phyloP scores from a whole-genome alignment of 64 coral and sea anemone genomes.

The Actinia equina region DNA sequence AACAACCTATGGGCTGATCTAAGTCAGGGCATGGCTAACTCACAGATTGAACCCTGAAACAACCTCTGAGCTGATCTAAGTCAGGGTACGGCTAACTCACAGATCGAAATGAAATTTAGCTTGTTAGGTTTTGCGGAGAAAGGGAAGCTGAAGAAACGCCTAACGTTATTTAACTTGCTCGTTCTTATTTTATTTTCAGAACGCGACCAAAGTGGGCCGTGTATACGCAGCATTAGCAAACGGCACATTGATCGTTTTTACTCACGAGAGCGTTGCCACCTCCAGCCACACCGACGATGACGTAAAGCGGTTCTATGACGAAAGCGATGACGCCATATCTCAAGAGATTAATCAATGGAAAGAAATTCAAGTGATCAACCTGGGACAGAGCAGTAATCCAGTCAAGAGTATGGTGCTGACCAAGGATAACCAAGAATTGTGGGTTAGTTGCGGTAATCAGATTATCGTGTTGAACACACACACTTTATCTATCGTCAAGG shows the following conservation, averaged over 20 bases:
- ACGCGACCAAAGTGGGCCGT: slow-evolving; percentile 10
- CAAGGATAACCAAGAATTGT: slow-evolving; percentile 39
- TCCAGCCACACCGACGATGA: slow-evolving; percentile 42
- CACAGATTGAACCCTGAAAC: no score
- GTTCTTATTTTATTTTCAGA: slow-evolving; percentile 5
- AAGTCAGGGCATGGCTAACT: no score
- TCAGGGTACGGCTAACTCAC: no score
- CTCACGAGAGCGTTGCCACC: background rate
- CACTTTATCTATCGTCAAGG: slow-evolving; percentile 34
- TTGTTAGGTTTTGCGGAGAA: no score
- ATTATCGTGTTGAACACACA: slow-evolving; percentile 45
- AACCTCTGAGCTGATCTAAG: no score
- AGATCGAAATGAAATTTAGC: no score
- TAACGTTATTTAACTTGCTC: no score
- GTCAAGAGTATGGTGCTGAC: slow-evolving; percentile 57
- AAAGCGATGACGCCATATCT: slow-evolving; percentile 50
- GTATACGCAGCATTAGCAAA: slow-evolving; percentile 87
- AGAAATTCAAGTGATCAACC: slow-evolving; percentile 47
- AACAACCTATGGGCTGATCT: no score
- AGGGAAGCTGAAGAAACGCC: no score
- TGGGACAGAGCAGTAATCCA: slow-evolving; percentile 43
- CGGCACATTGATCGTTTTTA: slow-evolving; percentile 72
- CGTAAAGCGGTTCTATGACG: slow-evolving; percentile 48
- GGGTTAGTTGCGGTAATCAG: slow-evolving; percentile 67
- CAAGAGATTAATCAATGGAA: slow-evolving; percentile 55